Base-by-base conservation (phyloP, 2,888 invertebrate species). In the Gortyna flavago region DNA sequence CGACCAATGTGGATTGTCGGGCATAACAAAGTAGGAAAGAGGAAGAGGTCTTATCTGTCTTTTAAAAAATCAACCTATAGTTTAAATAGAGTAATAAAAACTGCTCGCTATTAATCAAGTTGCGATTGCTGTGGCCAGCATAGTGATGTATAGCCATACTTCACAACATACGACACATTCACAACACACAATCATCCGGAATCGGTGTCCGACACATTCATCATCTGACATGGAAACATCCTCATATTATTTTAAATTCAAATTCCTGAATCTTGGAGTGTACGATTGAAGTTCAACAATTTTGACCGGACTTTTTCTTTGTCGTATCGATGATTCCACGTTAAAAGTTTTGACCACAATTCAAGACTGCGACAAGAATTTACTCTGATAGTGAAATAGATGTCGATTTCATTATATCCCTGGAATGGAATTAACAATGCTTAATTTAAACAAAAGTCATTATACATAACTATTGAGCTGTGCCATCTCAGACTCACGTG, bases 81-180 rank as follows among this genome's bases (percentile, higher is more conserved):
- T 41, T 2, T 11, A 41, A 41, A 41, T 41, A 2, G 11, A 11
- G 25, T 9, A 54, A 54, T 57, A 13, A 57, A 57, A 57, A 13
- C 57, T n/a, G n/a, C 6, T n/a, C 13, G 16, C 16, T 57, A 9
- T n/a, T 5, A 57, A 6, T 57, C 0, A 57, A 57, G 13, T n/a
- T n/a, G n/a, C 16, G n/a, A 13, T n/a, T n/a, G n/a, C 6, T 57
- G n/a, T 13, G 0, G n/a, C 0, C 57, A n/a, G 3, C 5, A 1
- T 11, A 13, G 13, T 57, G 11, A n/a, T 57, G 57, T 54, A 25
- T 25, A 9, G 51, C 25, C 8, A 54, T 54, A 25, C 9, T 54
- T 54, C 54, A 25, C 0, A 54, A 4, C 18, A 18, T 48, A 48
- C n/a, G n/a, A n/a, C n/a, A n/a, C n/a, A n/a, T n/a, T n/a, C n/a